Base-by-base conservation (phyloP, 2,888 invertebrate species). In the Drosophila algonquin region DNA sequence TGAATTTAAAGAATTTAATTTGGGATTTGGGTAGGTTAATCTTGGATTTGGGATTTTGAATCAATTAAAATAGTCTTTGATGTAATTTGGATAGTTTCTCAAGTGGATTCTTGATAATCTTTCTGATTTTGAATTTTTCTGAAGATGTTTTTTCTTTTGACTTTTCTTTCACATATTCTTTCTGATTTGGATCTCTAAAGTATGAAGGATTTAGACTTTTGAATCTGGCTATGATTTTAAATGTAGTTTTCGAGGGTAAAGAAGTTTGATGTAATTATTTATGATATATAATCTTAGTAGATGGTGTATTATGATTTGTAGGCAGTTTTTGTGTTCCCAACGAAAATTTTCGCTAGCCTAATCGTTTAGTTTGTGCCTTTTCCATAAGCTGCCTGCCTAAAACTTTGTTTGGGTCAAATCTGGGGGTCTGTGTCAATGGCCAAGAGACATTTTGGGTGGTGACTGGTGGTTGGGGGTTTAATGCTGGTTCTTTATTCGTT, bases 231-330 rank as follows among this genome's bases (percentile, higher is more conserved):
- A n/a, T 40, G 40, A 40, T 40, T 40, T n/a, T 40, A 2, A 40
- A 6, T 40, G 2, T 30, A 48, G 40, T 40, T 48, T n/a, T 30
- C 44, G n/a, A 44, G 21, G 14, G 9, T 0, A n/a, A 16, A 10
- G 5, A 50, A 18, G 56, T 48, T 65, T 52, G 53, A 57, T 70
- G 54, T 75, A 61, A 80, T 63, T 76, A 78, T 75, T 70, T 32
- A 64, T 9, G 3, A 55, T 44, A 12, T 2, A 16, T n/a, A 14
- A 30, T 30, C 0, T 24, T 16, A 16, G n/a, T 18, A 30, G 14
- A 14, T 12, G 1, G n/a, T 14, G 24, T 3, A 21, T 8, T 18
- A 32, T 44, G 14, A 46, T 44, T 40, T 48, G 7, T 18, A 40
- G 12, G 32, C 16, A 14, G 9, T n/a, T 12, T 35, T 18, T 21